Evolutionary conservation across 2,113 vertebrate genomes (phyloP).

Genomic region (Lampris incognitus): DNA sequence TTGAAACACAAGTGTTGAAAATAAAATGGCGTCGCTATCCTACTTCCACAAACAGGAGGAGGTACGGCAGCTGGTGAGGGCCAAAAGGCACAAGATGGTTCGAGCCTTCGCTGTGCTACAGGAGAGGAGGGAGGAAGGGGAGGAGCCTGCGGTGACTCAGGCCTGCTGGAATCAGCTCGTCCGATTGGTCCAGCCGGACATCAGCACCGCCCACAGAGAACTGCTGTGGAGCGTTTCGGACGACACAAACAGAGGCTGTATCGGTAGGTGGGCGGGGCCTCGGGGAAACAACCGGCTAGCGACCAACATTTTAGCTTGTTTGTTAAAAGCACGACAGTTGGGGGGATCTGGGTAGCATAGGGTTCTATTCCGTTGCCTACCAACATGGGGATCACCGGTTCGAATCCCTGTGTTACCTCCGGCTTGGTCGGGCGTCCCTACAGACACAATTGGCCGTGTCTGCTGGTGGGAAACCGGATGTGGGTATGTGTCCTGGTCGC

Average conservation of each 20-base stretch:
- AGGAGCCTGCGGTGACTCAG: conserved; percentile 82
- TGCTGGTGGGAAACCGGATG: too few relatives aligned
- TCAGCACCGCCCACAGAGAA: conserved; percentile 86
- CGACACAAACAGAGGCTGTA: conserved; percentile 81
- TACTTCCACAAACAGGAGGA: conserved; percentile 85
- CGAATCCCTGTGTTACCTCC: too few relatives aligned
- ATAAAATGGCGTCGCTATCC: neutral
- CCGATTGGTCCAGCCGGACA: conserved; percentile 84
- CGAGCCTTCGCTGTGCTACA: conserved; percentile 90
- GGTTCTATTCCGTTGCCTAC: too few relatives aligned
- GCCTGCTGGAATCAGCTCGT: conserved; percentile 87
- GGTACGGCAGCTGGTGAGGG: conserved; percentile 89
- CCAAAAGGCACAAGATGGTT: conserved; percentile 91
- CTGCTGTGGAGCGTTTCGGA: conserved; percentile 88
- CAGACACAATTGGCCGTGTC: too few relatives aligned
- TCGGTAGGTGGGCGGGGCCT: conserved; percentile 81
- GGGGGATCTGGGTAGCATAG: too few relatives aligned
- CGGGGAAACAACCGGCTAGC: neutral
- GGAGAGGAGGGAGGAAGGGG: conserved; percentile 76
- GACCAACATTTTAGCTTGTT: too few relatives aligned
- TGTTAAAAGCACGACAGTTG: too few relatives aligned
- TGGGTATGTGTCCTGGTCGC: too few relatives aligned
- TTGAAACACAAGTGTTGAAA: too few relatives aligned
- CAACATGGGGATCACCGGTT: too few relatives aligned
- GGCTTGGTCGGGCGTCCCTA: too few relatives aligned